Conservation (phyloP, 2,888 invertebrate species). For the Cephonodes hylas region DNA sequence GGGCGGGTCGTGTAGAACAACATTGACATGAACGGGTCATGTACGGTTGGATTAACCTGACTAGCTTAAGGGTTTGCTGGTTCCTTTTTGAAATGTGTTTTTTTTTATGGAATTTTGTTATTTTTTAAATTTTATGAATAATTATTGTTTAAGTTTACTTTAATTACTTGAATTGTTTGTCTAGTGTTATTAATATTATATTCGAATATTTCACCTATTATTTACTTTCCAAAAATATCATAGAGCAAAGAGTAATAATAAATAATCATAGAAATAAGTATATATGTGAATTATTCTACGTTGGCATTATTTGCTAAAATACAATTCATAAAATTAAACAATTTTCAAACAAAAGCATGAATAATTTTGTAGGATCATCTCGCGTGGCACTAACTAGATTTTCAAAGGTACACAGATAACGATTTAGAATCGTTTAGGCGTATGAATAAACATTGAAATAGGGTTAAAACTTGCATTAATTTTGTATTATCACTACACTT, state of each 20-base stretch:
- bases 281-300: too few species aligned
- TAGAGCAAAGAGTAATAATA: too few species aligned
- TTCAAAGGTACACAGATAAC: not conserved
- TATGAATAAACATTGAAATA: not conserved
- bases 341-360: too few species aligned
- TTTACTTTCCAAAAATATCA: too few species aligned
- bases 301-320: too few species aligned
- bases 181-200: too few species aligned
- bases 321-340: too few species aligned
- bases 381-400: not conserved
- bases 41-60: not conserved
- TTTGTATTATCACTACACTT: not conserved
- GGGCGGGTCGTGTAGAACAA: not conserved
- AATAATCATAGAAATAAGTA: too few species aligned
- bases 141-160: not conserved
- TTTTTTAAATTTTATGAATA: not conserved
- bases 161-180: too few species aligned
- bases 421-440: not conserved
- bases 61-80: not conserved
- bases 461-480: constrained; percentile 4
- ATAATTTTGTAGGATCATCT: not conserved
- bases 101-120: not conserved
- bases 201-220: too few species aligned
- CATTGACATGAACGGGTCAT: not conserved
- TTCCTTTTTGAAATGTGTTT: not conserved